Base-by-base conservation (phyloP, 2,797 vertebrate species). In the Myotis myotis region DNA sequence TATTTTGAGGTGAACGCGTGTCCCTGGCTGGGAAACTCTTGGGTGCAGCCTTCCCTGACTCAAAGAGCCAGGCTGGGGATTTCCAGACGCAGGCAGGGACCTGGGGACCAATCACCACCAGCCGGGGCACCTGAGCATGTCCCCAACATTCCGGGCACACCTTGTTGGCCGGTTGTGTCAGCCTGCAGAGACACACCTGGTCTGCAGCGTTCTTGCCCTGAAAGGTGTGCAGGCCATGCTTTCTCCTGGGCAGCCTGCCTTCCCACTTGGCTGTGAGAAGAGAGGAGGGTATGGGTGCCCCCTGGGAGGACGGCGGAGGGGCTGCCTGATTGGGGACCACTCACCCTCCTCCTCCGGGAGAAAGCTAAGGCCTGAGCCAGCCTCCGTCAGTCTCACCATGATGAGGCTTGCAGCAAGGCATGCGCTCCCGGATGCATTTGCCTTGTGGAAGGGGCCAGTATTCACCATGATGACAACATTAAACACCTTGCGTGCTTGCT, bases 231-330 rank as follows among this genome's bases (percentile, higher is more conserved):
- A 12, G 64, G 23, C 28, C 8, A 2, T 0, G 3, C 19, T 16
- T 13, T 55, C 30, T 62, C 19, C 25, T 10, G 12, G 55, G 20
- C 25, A 49, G 23, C 28, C 19, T 20, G 2, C 68, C 36, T 62
- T 70, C 11, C 33, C 1, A 1, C 11, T 5, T 1, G 41, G 12
- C 10, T 19, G 30, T 9, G 25, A 49, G 36, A 33, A 41, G 53
- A 8, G 30, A 55, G 19, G 13, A 64, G 62, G n/a, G n/a, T 1
- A 1, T 7, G 16, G 0, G 0, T 19, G 15, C 25, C 38, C 38
- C 3, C 0, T 0, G 12, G n/a, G 17, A 49, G 28, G 57, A 30
- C 30, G 2, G 6, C 0, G 3, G 25, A 16, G 47, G 51, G 36
- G 51, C 30, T 23, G 6, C 60, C 60, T 8, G 7, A 16, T 9